Conservation (phyloP, 2,888 invertebrate genomes). For the Perizoma flavofasciatum region DNA sequence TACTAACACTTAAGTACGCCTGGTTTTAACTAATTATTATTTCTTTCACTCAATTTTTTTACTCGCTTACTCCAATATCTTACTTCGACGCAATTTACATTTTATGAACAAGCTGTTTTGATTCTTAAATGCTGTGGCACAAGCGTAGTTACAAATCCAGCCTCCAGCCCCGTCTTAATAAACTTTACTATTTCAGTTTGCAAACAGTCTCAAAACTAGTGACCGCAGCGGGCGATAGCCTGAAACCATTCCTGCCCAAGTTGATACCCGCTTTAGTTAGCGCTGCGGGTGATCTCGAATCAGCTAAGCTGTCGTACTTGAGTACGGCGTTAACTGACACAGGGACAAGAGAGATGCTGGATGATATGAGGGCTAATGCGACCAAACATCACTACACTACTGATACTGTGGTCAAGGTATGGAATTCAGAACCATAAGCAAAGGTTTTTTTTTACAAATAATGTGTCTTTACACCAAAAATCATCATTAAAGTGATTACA, state of each 20-base stretch:
- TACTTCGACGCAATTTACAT: too few relatives aligned
- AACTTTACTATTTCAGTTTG: conserved; percentile 79
- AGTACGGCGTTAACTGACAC: conserved; percentile 89
- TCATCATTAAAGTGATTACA: too few relatives aligned
- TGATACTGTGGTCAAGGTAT: conserved; percentile 92
- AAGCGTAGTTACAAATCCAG: too few relatives aligned
- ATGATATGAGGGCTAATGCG: conserved; percentile 90
- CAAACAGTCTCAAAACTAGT: conserved; percentile 94
- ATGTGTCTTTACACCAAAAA: too few relatives aligned
- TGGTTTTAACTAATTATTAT: too few relatives aligned
- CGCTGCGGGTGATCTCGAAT: conserved; percentile 94
- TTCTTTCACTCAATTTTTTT: too few relatives aligned
- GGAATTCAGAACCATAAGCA: background rate
- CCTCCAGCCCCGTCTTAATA: background rate
- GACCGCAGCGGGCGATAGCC: conserved; percentile 89
- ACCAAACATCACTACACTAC: conserved; percentile 94
- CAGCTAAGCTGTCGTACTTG: conserved; percentile 90
- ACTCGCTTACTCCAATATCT: too few relatives aligned
- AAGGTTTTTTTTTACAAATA: too few relatives aligned
- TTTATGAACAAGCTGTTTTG: too few relatives aligned
- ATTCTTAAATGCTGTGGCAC: too few relatives aligned
- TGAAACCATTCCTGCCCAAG: conserved; percentile 91
- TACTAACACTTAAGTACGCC: too few relatives aligned
- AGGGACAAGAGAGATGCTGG: conserved; percentile 89
- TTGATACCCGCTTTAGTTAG: conserved; percentile 93